Conservation (phyloP, 2,113 vertebrate genomes). For the Asarcornis scutulata region DNA sequence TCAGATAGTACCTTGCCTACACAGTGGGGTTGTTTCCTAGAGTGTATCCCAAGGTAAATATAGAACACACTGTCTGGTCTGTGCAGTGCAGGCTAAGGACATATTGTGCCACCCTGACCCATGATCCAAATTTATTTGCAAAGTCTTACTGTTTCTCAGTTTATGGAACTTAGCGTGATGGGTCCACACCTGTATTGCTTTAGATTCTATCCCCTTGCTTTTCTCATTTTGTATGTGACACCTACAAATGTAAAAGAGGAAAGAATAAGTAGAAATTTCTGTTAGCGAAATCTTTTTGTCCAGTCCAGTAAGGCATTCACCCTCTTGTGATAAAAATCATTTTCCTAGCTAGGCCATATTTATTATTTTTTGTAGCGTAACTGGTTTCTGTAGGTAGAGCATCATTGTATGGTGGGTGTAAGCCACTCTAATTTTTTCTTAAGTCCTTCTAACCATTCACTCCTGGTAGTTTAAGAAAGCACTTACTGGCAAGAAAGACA, state of each 20-base stretch:
- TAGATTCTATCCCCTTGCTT: background rate
- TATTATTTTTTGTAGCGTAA: background rate
- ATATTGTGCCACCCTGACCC: rapidly evolving
- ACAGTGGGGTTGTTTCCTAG: background rate
- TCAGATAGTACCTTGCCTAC: background rate
- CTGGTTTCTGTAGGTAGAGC: background rate
- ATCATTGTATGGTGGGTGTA: background rate
- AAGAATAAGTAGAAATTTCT: background rate
- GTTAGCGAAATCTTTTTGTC: background rate
- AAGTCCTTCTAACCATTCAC: background rate
- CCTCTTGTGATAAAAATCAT: background rate
- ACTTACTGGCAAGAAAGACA: background rate
- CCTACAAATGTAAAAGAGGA: background rate
- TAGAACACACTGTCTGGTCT: background rate
- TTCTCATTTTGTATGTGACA: background rate
- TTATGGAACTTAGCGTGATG: background rate
- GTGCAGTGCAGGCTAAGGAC: background rate
- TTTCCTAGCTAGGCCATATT: background rate
- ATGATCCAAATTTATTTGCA: background rate
- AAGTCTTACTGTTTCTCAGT: background rate
- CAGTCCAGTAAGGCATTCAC: background rate
- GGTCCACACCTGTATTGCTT: background rate
- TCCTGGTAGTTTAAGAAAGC: background rate
- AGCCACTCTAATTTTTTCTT: background rate
- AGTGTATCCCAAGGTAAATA: background rate